Evolutionary conservation across 2,888 invertebrate genomes (phyloP).

Genomic region (Drosophila neonasuta): DNA sequence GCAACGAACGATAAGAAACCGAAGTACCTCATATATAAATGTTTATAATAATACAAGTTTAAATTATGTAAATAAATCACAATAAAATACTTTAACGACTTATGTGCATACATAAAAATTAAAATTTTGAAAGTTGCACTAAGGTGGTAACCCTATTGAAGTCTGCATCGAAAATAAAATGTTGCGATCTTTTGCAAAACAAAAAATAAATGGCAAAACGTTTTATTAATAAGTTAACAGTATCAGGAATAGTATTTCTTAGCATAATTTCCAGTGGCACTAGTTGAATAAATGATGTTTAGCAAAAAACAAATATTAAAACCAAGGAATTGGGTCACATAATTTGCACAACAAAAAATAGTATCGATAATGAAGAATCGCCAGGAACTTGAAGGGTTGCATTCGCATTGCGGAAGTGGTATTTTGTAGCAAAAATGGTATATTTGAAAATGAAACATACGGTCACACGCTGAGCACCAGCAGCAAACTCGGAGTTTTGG

Average conservation of each 20-base stretch:
- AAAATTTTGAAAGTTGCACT: not conserved
- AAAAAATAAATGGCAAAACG: not conserved
- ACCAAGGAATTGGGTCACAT: slow-evolving; percentile 7
- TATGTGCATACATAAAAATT: not conserved
- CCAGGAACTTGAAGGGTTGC: not conserved
- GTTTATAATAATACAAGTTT: not conserved
- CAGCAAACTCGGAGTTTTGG: slow-evolving; percentile 70
- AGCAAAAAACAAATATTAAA: not conserved
- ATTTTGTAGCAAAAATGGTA: not conserved
- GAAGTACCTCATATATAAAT: not conserved
- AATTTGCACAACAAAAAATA: not conserved
- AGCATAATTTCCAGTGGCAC: no score
- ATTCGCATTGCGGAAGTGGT: slow-evolving; percentile 2
- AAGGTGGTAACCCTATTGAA: not conserved
- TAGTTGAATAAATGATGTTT: no score
- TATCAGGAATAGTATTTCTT: no score
- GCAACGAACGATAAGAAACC: not conserved
- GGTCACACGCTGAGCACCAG: slow-evolving; percentile 41
- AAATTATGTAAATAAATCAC: not conserved
- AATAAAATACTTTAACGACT: not conserved
- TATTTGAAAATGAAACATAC: not conserved
- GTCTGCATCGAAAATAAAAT: slow-evolving; percentile 1
- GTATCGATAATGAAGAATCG: slow-evolving; percentile 7
- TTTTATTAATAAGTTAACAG: not conserved
- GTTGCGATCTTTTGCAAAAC: not conserved